Percentiles rank a stretch among this genome's conserved stretches.
These are phyloP conservation scores for Aphelocoma californica DNA, from an alignment of 2,797 vertebrate species.

Conservation along the genomic window DNA sequence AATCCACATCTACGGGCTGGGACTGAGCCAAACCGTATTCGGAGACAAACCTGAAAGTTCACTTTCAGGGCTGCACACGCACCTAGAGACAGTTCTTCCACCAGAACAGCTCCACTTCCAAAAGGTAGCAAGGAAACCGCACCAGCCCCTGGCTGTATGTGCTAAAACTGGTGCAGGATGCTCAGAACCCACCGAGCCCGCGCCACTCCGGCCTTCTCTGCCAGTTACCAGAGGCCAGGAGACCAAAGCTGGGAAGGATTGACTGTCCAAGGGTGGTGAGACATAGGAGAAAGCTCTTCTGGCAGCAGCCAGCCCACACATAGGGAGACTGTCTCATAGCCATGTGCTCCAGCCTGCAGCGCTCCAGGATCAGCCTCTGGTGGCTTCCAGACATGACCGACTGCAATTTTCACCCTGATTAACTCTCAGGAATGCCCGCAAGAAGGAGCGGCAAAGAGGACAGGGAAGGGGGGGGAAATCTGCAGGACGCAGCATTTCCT, in stretches of 20 bases:
- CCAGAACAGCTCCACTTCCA: not conserved
- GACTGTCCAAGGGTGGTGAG: not conserved
- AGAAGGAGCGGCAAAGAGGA: slow-evolving; percentile 49
- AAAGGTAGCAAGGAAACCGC: not conserved
- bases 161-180: not conserved
- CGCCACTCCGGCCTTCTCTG: not conserved
- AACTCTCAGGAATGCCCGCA: slow-evolving; percentile 75
- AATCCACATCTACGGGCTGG: slow-evolving; percentile 7
- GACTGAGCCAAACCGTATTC: slow-evolving; percentile 28
- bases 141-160: not conserved
- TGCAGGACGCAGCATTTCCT: not conserved
- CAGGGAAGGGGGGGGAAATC: not conserved
- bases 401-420: slow-evolving; percentile 77
- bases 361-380: slow-evolving; percentile 49
- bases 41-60: slow-evolving; percentile 68
- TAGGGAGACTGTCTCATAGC: slow-evolving; percentile 38
- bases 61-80: slow-evolving; percentile 49
- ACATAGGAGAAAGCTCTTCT: slow-evolving; percentile 30
- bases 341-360: slow-evolving; percentile 54
- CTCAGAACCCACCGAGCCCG: not conserved
- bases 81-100: slow-evolving; percentile 52
- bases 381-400: slow-evolving; percentile 72
- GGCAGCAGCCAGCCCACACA: slow-evolving; percentile 43
- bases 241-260: not conserved
- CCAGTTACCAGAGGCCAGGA: not conserved